Evolutionary conservation across 2,113 vertebrate genomes (phyloP).

Genomic region (Corvus hawaiiensis): DNA sequence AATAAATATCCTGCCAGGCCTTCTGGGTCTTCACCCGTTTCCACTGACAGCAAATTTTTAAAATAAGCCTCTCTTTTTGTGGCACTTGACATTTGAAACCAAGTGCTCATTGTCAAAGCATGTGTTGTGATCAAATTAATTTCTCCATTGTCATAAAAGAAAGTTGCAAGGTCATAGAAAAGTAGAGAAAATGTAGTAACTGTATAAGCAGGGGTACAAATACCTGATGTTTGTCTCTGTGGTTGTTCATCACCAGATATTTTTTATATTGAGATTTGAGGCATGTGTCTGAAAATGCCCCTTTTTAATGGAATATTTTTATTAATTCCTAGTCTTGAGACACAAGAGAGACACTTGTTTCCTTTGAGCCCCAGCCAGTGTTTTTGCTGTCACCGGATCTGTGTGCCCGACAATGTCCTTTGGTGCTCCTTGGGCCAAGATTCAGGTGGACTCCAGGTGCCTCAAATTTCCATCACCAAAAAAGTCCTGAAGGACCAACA

Average conservation of each 20-base stretch:
- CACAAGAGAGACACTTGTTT: not conserved
- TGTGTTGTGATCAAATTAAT: not conserved
- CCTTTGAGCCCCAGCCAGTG: not conserved
- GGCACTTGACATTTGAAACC: not conserved
- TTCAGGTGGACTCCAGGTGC: not conserved
- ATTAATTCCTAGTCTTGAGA: not conserved
- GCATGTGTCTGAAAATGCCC: not conserved
- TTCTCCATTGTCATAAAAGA: not conserved
- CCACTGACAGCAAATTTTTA: not conserved
- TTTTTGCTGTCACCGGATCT: not conserved
- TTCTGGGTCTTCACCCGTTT: conserved; percentile 1
- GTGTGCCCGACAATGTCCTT: not conserved
- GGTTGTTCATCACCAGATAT: not conserved
- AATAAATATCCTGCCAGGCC: not conserved
- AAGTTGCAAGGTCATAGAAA: not conserved
- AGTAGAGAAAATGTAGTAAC: not conserved
- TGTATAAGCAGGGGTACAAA: not conserved
- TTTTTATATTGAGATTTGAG: not conserved
- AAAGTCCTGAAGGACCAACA: not conserved
- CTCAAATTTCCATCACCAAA: not conserved
- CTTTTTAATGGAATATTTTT: not conserved
- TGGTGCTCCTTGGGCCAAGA: not conserved
- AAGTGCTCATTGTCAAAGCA: not conserved
- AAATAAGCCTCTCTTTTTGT: not conserved
- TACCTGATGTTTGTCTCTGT: not conserved